Evolutionary conservation across 2,113 vertebrate species (phyloP).

Genomic region (Callospermophilus lateralis): DNA sequence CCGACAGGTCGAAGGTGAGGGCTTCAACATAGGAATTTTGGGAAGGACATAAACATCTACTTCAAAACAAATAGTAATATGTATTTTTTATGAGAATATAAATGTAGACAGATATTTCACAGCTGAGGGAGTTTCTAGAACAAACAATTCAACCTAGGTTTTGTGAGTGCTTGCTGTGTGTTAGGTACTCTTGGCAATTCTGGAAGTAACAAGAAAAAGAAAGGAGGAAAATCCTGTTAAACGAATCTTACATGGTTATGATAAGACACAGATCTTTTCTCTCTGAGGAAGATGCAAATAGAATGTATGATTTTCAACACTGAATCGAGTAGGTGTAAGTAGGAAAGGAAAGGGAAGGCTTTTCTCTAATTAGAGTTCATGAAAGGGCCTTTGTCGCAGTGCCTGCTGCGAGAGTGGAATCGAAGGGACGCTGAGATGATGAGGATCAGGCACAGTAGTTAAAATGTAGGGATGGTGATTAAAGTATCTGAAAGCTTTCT

Average conservation of each 20-base stretch:
- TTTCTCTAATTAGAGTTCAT: constrained; percentile 25
- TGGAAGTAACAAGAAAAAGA: background rate
- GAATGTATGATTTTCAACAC: background rate
- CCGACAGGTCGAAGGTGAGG: background rate
- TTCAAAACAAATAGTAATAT: background rate
- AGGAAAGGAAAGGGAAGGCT: background rate
- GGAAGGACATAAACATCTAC: background rate
- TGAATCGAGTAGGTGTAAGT: background rate
- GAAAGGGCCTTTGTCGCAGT: background rate
- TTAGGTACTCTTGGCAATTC: background rate
- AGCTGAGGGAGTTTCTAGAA: constrained; percentile 20
- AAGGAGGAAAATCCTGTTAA: background rate
- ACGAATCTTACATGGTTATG: background rate
- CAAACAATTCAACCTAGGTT: background rate
- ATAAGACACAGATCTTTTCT: background rate
- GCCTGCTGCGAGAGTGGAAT: background rate
- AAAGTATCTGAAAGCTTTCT: constrained; percentile 38
- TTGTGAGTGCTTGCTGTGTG: background rate
- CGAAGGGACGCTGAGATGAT: constrained; percentile 13
- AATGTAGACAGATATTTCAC: background rate
- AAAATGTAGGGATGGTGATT: background rate
- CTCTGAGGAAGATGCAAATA: background rate
- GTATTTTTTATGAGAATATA: background rate
- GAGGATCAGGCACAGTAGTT: background rate
- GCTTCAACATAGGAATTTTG: background rate